Conservation (phyloP, 2,797 vertebrate genomes). For the Monodelphis domestica region DNA sequence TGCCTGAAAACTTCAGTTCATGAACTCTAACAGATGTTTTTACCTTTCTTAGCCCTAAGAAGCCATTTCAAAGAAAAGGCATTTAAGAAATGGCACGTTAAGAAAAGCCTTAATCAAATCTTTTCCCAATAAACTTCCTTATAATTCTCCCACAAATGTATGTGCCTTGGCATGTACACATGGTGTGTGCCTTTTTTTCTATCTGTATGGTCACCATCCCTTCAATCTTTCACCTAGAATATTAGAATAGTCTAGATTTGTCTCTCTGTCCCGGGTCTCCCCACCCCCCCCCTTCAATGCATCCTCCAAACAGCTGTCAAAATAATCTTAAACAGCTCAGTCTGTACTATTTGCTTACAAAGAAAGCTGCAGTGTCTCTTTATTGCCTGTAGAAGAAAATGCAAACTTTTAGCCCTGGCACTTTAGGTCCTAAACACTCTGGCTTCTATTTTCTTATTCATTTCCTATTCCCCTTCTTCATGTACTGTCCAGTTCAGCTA, state of each 20-base stretch:
- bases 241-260: background rate
- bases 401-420: background rate
- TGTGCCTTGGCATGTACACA: background rate
- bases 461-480: background rate
- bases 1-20: background rate
- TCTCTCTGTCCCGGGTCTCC: background rate
- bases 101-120: background rate
- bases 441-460: background rate
- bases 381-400: background rate
- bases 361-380: background rate
- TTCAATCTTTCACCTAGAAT: background rate
- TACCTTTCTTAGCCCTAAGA: background rate
- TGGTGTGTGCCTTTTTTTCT: constrained; percentile 19
- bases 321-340: background rate
- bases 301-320: background rate
- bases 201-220: background rate
- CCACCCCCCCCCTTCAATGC: background rate
- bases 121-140: too few relatives aligned
- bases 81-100: background rate
- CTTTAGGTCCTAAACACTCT: background rate
- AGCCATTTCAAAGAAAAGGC: background rate
- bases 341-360: background rate
- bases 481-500: background rate
- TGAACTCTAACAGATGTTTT: background rate
- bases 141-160: background rate